A percentile compares a stretch with the other conserved stretches of the same genome.
Evolutionary conservation across 2,113 vertebrate species (phyloP).

Genomic region (Epinephelus fuscoguttatus): DNA sequence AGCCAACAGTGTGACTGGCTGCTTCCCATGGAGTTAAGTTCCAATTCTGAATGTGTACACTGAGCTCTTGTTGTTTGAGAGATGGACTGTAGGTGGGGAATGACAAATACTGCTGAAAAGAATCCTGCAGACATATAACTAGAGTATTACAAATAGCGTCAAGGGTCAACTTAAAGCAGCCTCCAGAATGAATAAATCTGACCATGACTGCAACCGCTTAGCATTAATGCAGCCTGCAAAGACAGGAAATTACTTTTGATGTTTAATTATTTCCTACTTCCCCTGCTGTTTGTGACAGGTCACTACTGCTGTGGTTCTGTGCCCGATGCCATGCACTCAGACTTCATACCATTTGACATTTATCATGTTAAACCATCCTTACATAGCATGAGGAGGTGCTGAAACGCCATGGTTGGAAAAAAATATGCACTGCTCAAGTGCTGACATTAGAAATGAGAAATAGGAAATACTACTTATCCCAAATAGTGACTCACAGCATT

Average conservation of each 20-base stretch:
- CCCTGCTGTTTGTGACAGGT: slow-evolving; percentile 3
- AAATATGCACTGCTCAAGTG: neutral
- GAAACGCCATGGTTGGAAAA: neutral
- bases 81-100: neutral
- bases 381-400: neutral
- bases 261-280: slow-evolving; percentile 8
- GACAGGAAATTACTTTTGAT: slow-evolving; percentile 5
- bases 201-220: neutral
- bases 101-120: neutral
- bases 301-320: neutral
- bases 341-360: neutral
- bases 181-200: neutral
- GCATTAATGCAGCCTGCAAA: neutral
- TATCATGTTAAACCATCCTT: slow-evolving; percentile 10
- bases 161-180: neutral
- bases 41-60: slow-evolving; percentile 37
- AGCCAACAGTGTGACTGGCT: slow-evolving; percentile 29
- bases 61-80: slow-evolving; percentile 30
- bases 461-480: neutral
- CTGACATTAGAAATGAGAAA: slow-evolving; percentile 3
- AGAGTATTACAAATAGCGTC: neutral
- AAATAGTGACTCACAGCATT: neutral
- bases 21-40: slow-evolving; percentile 39
- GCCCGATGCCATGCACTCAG: neutral
- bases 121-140: neutral